Conservation (phyloP, 2,888 invertebrate species). For the Caenorhabditis afra region DNA sequence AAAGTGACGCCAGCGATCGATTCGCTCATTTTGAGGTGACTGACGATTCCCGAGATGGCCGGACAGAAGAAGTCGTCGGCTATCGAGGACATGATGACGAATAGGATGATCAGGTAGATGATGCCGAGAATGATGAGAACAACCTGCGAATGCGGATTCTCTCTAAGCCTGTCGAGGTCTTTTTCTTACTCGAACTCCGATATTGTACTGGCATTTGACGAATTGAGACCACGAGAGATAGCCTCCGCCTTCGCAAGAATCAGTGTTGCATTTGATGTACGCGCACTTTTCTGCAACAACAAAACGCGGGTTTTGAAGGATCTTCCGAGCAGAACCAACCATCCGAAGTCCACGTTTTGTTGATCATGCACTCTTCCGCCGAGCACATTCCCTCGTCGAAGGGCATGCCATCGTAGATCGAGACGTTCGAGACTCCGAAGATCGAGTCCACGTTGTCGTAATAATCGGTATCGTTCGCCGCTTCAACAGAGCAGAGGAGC, state of each 20-base stretch:
- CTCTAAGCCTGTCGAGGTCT: background rate
- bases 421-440: background rate
- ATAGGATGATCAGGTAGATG: constrained; percentile 67
- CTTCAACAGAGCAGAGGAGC: background rate
- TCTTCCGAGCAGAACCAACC: background rate
- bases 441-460: constrained; percentile 11
- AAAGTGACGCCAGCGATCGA: constrained; percentile 85
- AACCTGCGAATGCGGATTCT: constrained; percentile 35
- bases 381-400: constrained; percentile 39
- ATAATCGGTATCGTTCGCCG: constrained; percentile 3
- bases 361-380: constrained; percentile 31
- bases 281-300: constrained; percentile 59
- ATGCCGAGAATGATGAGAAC: constrained; percentile 64
- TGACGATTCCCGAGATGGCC: constrained; percentile 81
- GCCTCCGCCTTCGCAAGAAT: constrained; percentile 75
- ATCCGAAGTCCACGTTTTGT: constrained; percentile 40
- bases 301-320: background rate
- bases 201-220: constrained; percentile 61
- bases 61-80: constrained; percentile 81
- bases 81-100: constrained; percentile 70
- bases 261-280: constrained; percentile 67
- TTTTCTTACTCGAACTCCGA: constrained; percentile 45
- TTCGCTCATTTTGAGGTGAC: constrained; percentile 82
- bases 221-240: constrained; percentile 70
- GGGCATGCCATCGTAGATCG: constrained; percentile 44